Evolutionary conservation across 2,888 invertebrate species (phyloP), one percentile per base, ranked within the genome.

Genomic region (Archips xylosteana): DNA sequence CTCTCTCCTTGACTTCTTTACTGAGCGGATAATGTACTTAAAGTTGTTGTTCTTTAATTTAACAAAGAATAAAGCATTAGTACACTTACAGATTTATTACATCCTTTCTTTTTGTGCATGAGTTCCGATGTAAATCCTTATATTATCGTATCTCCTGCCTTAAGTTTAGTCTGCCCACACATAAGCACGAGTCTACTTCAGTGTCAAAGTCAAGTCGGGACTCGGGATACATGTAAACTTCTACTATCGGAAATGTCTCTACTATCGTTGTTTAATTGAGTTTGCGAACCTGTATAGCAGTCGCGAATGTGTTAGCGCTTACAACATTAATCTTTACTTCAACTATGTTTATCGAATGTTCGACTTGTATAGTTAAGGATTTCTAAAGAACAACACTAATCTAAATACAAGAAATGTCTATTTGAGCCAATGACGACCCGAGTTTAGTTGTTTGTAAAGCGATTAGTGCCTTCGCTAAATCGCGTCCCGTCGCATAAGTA

Each of bases 391-490:
- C 2, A 45, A 45, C 23, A 54, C 39, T 39, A 39, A 6, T 39
- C 39, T 39, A 6, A 6, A 39, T 39, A 6, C n/a, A 1, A 39
- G 39, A 39, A 39, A 39, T 39, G 39, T 4, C 10, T 54, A 8
- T n/a, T 54, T 15, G 23, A 32, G 3, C 57, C 12, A 4, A 12
- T 32, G 63, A 12, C 42, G 47, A 47, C 9, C 34, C 32, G 34
- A 32, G 63, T 47, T 47, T 15, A 63, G 49, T 65, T 51, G 65
- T 47, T 51, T 51, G 66, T 60, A 66, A 66, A 68, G 68, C 68
- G 68, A 64, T 73, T 64, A 73, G 42, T 32, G 42, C 61, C 66
- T 34, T 51, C 62, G 49, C 49, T 64, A 73, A 73, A 73, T 73
- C 68, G 59, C 42, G 60, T 36, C 62, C 62, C 57, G 54, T 36